phyloP scores from a whole-genome alignment of 2,888 invertebrate genomes.

The Aromia moschata region DNA sequence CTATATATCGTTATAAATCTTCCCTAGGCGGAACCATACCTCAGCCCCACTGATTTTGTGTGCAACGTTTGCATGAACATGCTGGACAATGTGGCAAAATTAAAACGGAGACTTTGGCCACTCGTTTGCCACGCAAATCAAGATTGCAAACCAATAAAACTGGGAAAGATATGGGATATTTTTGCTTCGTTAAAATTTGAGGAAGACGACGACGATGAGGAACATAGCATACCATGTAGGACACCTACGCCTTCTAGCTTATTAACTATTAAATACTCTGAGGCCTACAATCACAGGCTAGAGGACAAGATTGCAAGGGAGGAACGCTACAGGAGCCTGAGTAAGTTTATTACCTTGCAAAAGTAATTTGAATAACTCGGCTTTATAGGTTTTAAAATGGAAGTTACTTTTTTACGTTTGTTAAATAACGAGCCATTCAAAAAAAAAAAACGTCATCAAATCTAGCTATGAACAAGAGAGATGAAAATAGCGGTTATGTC shows the following conservation, averaged over 20 bases:
- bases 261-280: constrained; percentile 19
- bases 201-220: constrained; percentile 25
- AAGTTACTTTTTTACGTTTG: too few relatives aligned
- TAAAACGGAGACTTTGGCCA: constrained; percentile 37
- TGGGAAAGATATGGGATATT: constrained; percentile 37
- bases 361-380: too few relatives aligned
- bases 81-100: constrained; percentile 41
- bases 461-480: too few relatives aligned
- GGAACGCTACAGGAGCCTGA: constrained; percentile 27
- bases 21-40: constrained; percentile 34
- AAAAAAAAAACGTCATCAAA: too few relatives aligned
- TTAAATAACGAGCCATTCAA: too few relatives aligned
- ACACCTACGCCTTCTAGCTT: constrained; percentile 29
- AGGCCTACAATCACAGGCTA: constrained; percentile 26
- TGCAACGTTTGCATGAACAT: constrained; percentile 45
- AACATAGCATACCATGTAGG: constrained; percentile 15
- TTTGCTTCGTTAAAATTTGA: constrained; percentile 37
- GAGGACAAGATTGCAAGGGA: constrained; percentile 26
- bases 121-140: constrained; percentile 34
- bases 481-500: too few relatives aligned
- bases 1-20: background rate
- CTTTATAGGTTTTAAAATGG: too few relatives aligned
- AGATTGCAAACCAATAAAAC: constrained; percentile 33
- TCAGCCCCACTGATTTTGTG: constrained; percentile 36
- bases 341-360: too few relatives aligned